Base-by-base conservation (phyloP, 2,113 vertebrate species). In the Vicugna pacos region DNA sequence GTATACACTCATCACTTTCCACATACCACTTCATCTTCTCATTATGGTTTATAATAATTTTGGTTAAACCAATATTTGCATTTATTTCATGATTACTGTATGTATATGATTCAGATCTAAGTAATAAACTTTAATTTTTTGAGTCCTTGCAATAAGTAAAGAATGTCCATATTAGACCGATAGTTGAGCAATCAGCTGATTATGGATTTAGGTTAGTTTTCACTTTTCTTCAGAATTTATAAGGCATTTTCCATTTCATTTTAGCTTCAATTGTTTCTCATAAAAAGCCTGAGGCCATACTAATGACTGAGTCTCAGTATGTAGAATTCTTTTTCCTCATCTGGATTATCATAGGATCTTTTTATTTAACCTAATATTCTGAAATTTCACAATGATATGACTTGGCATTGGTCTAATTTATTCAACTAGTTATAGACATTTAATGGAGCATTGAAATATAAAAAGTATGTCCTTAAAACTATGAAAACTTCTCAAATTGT, bases 91-190 rank as follows among this genome's bases (percentile, higher is more conserved):
- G 30, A 42, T 76, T 89, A 17, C n/a, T 52, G 24, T 42, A 50
- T n/a, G 2, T 5, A 62, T 35, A n/a, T 4, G 69, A 69, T 75
- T 28, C 19, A 52, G 0, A n/a, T 50, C 48, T 65, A 48, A 81
- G 16, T 84, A 84, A 67, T 58, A 38, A 88, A 38, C 48, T 35
- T 75, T 95, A 93, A n/a, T 52, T 24, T 91, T 80, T 89, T 89
- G 3, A 83, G 20, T 77, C 6, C 17, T 83, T 58, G 46, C 8
- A n/a, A 35, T 60, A 2, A 70, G 62, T 52, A 76, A 93, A 81
- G 38, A 30, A 89, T 30, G 2, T 77, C 46, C 77, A 35, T 46
- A 24, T 70, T 84, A 70, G 1, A 54, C 8, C 46, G 28, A 48
- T 24, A 84, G n/a, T 26, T 81, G 16, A 92, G 6, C 84, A n/a